phyloP scores from a whole-genome alignment of 1,140 invertebrate genomes.

The Bemisia tabaci region DNA sequence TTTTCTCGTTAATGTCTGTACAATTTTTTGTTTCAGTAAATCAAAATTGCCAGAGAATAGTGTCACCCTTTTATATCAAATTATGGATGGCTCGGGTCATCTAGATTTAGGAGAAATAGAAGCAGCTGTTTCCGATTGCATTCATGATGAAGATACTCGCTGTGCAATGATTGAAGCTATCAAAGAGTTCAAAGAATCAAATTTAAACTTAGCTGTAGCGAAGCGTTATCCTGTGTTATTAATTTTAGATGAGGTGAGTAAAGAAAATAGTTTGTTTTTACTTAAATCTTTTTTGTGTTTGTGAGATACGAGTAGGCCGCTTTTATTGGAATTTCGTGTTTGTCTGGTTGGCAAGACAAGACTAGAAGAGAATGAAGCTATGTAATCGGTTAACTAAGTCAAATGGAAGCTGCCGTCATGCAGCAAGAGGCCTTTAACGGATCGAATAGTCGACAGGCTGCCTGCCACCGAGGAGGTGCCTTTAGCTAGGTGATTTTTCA shows the following conservation, averaged over 20 bases:
- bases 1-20: too few species aligned
- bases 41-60: neutral
- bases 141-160: slow-evolving; percentile 34
- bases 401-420: too few species aligned
- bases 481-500: too few species aligned
- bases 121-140: slow-evolving; percentile 28
- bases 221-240: slow-evolving; percentile 44
- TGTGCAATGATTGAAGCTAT: slow-evolving; percentile 31
- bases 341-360: neutral
- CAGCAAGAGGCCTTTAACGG: too few species aligned
- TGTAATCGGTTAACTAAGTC: too few species aligned
- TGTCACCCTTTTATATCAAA: slow-evolving; percentile 32
- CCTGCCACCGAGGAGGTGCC: too few species aligned
- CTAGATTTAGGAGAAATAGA: slow-evolving; percentile 33
- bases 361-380: too few species aligned
- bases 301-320: slow-evolving; percentile 2
- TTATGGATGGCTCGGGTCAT: slow-evolving; percentile 28
- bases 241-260: slow-evolving; percentile 46
- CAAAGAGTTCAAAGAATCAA: slow-evolving; percentile 29
- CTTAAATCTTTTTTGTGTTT: slow-evolving; percentile 10
- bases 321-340: slow-evolving; percentile 11
- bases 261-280: slow-evolving; percentile 7
- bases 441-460: too few species aligned
- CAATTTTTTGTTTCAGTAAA: neutral
- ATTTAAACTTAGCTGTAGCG: slow-evolving; percentile 29